Conservation (phyloP, 2,888 invertebrate species). For the Callyntrura guangdongensis region DNA sequence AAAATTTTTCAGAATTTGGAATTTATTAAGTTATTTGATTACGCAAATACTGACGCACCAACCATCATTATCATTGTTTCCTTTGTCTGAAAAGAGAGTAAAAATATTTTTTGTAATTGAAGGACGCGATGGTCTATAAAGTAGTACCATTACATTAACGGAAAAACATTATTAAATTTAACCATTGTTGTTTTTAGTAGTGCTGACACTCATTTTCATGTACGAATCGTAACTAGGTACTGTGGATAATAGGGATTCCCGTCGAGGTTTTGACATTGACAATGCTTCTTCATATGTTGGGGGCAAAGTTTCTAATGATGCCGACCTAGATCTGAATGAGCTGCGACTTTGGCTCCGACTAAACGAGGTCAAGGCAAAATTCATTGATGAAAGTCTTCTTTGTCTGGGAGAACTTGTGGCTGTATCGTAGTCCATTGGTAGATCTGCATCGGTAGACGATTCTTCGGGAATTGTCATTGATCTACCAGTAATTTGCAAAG, state of each 20-base stretch:
- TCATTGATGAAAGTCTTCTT: conserved; percentile 62
- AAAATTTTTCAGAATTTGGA: too few relatives aligned
- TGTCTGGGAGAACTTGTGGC: conserved; percentile 57
- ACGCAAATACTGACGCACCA: too few relatives aligned
- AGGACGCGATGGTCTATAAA: not conserved
- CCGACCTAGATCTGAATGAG: conserved; percentile 71
- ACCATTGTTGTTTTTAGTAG: not conserved
- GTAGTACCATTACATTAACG: not conserved
- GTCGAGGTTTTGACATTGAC: conserved; percentile 56
- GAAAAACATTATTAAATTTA: not conserved
- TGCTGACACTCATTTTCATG: conserved; percentile 34
- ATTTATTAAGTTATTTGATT: too few relatives aligned
- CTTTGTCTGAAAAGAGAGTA: not conserved
- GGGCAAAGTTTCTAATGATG: conserved; percentile 79
- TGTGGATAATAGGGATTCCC: conserved; percentile 70
- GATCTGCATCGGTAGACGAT: not conserved
- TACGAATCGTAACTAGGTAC: conserved; percentile 75
- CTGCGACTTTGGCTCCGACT: conserved; percentile 71
- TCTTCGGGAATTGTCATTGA: conserved; percentile 76
- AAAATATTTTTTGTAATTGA: not conserved
- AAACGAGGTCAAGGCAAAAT: conserved; percentile 41
- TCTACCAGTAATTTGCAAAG: conserved; percentile 35
- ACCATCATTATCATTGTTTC: not conserved
- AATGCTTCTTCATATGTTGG: conserved; percentile 81
- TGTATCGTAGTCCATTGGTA: conserved; percentile 18